Evolutionary conservation across 2,113 vertebrate species (phyloP).

Genomic region (Cavia aperea): DNA sequence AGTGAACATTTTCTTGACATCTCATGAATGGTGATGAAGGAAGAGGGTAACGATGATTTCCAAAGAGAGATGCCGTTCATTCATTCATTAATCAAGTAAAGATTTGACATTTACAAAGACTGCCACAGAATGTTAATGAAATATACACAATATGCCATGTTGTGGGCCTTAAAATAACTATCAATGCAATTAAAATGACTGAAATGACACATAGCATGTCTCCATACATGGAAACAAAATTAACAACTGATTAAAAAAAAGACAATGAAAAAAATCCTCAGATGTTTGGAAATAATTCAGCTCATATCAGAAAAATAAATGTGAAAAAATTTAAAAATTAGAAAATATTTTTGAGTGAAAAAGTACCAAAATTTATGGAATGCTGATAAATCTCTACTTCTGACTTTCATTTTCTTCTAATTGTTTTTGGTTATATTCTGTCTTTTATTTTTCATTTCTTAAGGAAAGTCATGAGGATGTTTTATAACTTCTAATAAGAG

Average conservation of each 20-base stretch:
- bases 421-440: too few species aligned
- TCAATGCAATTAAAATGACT: neutral
- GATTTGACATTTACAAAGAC: neutral
- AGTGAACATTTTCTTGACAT: neutral
- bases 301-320: neutral
- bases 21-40: neutral
- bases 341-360: neutral
- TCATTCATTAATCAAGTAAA: neutral
- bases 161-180: neutral
- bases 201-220: neutral
- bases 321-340: neutral
- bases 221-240: neutral
- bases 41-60: neutral
- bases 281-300: neutral
- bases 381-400: neutral
- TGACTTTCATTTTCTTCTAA: too few species aligned
- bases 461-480: too few species aligned
- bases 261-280: neutral
- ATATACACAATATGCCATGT: neutral
- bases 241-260: neutral
- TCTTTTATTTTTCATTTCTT: too few species aligned
- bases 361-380: neutral
- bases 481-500: too few species aligned
- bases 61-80: neutral
- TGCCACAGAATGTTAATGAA: neutral